Evolutionary conservation across 1,140 invertebrate species (phyloP).

Genomic region (Rhagoletis pomonella): DNA sequence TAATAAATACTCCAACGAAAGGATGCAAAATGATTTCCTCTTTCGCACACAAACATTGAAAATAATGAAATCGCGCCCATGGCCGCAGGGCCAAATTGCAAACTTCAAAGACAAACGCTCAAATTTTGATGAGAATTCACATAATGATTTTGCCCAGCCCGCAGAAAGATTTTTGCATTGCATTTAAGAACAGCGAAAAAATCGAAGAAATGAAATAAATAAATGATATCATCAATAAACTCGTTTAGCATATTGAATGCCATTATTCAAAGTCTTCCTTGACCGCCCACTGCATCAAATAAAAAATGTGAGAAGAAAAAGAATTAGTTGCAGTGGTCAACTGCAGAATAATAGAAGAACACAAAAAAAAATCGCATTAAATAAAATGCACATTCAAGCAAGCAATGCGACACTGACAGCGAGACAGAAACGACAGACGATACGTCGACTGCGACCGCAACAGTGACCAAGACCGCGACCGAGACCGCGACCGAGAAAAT

Average conservation of each 20-base stretch:
- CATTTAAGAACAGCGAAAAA: neutral
- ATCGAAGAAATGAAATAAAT: neutral
- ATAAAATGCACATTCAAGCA: conserved; percentile 2
- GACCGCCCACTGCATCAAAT: conserved; percentile 42
- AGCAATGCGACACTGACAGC: conserved; percentile 23
- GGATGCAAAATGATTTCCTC: conserved; percentile 3
- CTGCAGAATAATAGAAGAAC: neutral
- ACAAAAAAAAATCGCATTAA: conserved; percentile 1
- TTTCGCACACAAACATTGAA: neutral
- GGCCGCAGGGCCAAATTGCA: neutral
- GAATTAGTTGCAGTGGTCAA: neutral
- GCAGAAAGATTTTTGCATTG: neutral
- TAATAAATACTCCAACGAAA: neutral
- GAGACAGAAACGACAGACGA: conserved; percentile 26
- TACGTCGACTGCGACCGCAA: neutral
- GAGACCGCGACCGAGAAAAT: neutral
- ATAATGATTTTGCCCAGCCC: neutral
- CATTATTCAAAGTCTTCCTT: conserved; percentile 56
- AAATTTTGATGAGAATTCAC: conserved; percentile 40
- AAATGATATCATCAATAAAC: conserved; percentile 53
- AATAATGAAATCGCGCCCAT: conserved; percentile 27
- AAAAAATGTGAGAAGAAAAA: neutral
- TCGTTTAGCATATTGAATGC: conserved; percentile 55
- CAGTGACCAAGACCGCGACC: too few relatives aligned
- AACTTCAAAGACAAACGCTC: conserved; percentile 18